Evolutionary conservation across 2,113 vertebrate species (phyloP), one percentile per base, ranked within the genome.

Genomic region (Polyodon spathula): DNA sequence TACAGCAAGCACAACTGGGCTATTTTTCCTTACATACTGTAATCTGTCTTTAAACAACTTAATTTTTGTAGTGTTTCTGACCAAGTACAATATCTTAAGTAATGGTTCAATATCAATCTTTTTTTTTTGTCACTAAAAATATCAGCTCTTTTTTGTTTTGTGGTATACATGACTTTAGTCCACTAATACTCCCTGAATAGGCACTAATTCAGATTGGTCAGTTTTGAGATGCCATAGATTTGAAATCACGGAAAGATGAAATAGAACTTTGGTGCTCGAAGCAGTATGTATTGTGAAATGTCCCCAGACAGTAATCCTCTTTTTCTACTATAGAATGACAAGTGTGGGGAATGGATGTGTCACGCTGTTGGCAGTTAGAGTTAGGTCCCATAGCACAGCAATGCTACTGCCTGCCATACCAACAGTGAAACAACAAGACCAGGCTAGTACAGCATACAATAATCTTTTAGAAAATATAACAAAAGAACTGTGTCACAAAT

Each of bases 251-350:
- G 54, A 63, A 50, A 15, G 54, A 43, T 53, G 61, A 65, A 69
- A 68, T 64, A 61, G 65, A 68, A 64, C 70, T 70, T 76, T 72
- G 71, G 48, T 41, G 38, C 38, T 38, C 14, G 17, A 60, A 60
- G 44, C 58, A 44, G 53, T 55, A 50, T 46, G 37, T 69, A 76
- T 78, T 77, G 75, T 78, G 74, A 77, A 68, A 71, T 61, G 68
- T 79, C 65, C 69, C 61, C 65, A 74, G 73, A 84, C 82, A 81
- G 75, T 79, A 82, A 84, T 87, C 77, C 76, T 73, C 81, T 81
- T 82, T 76, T 75, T 78, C 76, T 70, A 70, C 71, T 61, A 65
- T 59, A 63, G 71, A 82, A 73, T 86, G 83, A 87, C 83, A 84
- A 69, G 75, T 76, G 68, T 74, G 64, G 68, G 62, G 68, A 78